Conservation (phyloP, 2,113 vertebrate species). For the Tinamus guttatus region DNA sequence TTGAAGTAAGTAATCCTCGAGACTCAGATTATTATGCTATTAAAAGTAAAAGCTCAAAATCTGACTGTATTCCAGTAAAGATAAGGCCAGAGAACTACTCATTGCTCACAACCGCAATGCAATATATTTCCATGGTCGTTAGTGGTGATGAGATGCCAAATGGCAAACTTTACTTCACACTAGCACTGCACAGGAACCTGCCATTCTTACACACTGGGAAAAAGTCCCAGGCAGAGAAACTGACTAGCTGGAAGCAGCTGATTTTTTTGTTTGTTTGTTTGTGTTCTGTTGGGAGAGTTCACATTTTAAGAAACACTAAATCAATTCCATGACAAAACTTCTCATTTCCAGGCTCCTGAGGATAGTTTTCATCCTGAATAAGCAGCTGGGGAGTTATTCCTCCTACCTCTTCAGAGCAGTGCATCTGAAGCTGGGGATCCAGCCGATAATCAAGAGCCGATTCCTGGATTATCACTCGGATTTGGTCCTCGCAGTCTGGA, state of each 20-base stretch:
- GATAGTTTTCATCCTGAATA: not conserved
- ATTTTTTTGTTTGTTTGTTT: not conserved
- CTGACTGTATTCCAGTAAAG: not conserved
- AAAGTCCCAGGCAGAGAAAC: not conserved
- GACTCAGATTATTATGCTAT: not conserved
- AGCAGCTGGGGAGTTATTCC: not conserved
- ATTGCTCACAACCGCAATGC: not conserved
- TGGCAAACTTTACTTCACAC: not conserved
- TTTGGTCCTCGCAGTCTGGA: constrained; percentile 96
- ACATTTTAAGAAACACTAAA: not conserved
- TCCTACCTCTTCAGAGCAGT: constrained; percentile 93
- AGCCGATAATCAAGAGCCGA: constrained; percentile 96
- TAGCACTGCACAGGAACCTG: not conserved
- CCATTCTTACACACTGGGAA: not conserved
- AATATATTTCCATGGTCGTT: not conserved
- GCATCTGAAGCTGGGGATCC: constrained; percentile 95
- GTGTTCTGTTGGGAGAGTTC: not conserved
- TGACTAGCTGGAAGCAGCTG: not conserved
- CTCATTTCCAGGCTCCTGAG: not conserved
- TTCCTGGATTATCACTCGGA: constrained; percentile 94
- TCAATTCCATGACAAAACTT: fast-evolving
- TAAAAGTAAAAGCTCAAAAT: not conserved
- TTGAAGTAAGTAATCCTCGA: not conserved
- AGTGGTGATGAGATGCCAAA: not conserved
- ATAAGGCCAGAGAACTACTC: not conserved